Evolutionary conservation across 1,140 invertebrate species (phyloP).

Genomic region (Ceratina calcarata): DNA sequence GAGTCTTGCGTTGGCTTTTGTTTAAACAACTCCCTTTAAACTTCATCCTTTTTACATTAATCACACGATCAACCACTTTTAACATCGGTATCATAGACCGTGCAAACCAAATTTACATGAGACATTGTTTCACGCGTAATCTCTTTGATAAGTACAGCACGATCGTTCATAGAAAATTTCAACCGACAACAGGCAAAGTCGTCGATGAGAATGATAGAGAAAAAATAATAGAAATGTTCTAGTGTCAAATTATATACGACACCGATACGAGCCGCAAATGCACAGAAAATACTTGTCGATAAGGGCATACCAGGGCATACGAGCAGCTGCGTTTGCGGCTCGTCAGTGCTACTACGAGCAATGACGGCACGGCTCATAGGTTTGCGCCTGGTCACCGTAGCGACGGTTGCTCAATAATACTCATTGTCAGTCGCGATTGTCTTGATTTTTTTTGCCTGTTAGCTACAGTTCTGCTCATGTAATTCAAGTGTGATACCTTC

Average conservation of each 20-base stretch:
- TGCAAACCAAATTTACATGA: too few species aligned
- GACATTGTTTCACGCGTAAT: too few species aligned
- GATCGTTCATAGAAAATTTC: background rate
- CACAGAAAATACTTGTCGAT: slow-evolving; percentile 4
- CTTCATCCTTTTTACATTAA: too few species aligned
- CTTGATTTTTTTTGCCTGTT: background rate
- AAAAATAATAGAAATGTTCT: background rate
- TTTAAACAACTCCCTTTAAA: too few species aligned
- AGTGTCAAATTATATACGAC: background rate
- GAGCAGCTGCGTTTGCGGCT: background rate
- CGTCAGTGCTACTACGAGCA: slow-evolving; percentile 7
- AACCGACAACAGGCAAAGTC: background rate
- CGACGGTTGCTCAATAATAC: slow-evolving; percentile 23
- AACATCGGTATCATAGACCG: too few species aligned
- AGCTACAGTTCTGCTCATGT: background rate
- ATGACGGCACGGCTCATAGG: slow-evolving; percentile 9
- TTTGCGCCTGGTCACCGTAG: slow-evolving; percentile 53
- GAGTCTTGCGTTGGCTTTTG: too few species aligned
- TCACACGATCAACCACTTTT: too few species aligned
- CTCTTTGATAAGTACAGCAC: too few species aligned
- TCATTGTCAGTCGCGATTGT: background rate
- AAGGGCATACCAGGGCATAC: background rate
- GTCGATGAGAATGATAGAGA: background rate
- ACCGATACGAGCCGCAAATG: too few species aligned
- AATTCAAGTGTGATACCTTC: slow-evolving; percentile 12